Conservation (phyloP, 2,888 invertebrate genomes). For the Cremastobaeus sp. region DNA sequence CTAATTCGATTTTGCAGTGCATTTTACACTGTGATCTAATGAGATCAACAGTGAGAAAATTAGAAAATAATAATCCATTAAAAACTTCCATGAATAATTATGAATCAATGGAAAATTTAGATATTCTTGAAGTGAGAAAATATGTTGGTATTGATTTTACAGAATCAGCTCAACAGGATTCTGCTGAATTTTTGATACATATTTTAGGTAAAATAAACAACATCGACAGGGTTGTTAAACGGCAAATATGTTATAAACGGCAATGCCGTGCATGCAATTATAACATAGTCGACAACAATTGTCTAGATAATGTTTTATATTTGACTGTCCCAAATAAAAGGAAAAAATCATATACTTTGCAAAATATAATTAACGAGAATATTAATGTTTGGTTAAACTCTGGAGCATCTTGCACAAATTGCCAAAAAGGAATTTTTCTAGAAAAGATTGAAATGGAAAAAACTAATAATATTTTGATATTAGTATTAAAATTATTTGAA, state of each 20-base stretch:
- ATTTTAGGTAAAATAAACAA: slow-evolving; percentile 5
- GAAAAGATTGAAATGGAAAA: slow-evolving; percentile 22
- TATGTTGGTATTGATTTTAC: background rate
- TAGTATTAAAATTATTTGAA: slow-evolving; percentile 33
- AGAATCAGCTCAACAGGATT: background rate
- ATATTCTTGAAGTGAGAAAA: background rate
- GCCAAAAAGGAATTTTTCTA: background rate
- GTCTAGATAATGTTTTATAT: slow-evolving; percentile 10
- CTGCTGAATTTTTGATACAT: slow-evolving; percentile 17
- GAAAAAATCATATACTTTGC: slow-evolving; percentile 16
- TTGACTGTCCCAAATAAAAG: slow-evolving; percentile 10
- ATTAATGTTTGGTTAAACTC: background rate
- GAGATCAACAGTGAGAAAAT: background rate
- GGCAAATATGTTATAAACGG: slow-evolving; percentile 6
- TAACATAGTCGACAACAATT: slow-evolving; percentile 19
- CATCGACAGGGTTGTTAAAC: slow-evolving; percentile 4
- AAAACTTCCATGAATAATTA: background rate
- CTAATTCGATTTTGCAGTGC: slow-evolving; percentile 4
- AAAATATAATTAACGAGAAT: slow-evolving; percentile 20
- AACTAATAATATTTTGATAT: slow-evolving; percentile 10
- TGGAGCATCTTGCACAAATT: slow-evolving; percentile 17
- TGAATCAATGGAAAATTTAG: background rate
- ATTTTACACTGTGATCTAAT: slow-evolving; percentile 1
- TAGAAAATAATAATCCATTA: slow-evolving; percentile 3
- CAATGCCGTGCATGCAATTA: slow-evolving; percentile 16